Base-by-base conservation (phyloP, 2,888 invertebrate genomes). In the Auanema sp. region DNA sequence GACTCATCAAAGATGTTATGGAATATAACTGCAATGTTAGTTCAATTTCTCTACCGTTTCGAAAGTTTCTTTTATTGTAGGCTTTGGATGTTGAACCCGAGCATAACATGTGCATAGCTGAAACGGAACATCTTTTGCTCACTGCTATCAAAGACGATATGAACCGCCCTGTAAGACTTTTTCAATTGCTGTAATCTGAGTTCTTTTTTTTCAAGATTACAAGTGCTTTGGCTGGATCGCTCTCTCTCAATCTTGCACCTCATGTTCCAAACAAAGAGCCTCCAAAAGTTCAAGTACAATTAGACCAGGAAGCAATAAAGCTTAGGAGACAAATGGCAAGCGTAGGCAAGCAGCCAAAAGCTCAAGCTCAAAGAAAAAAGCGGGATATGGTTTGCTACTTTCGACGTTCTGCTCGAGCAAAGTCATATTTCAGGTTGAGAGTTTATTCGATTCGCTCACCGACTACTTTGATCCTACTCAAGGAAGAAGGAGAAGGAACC, bases 331-430 rank as follows among this genome's bases (percentile, higher is more conserved):
- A 79, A 51, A 80, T 83, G 70, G 75, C 75, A 51, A 79, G 79
- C 8, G 65, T 82, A 14, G 82, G 82, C 50, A 83, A 83, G 61
- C 80, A 79, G 43, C 81, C 81, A 1, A 80, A 80, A 64, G 67
- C 69, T 12, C 53, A 68, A 25, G 64, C 66, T 3, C 68, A 72
- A 16, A 40, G 73, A 33, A 70, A 70, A 58, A 80, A 80, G 53
- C 67, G 71, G 43, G 78, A 76, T 52, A 80, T 80, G 77, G 77
- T 76, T 14, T 10, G 42, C 18, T 33, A 8, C 4, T 33, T 33
- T 8, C 3, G 8, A 33, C 33, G 2, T 53, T 14, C 11, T 33
- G n/a, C n/a, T n/a, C n/a, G n/a, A n/a, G n/a, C n/a, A n/a, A 56
- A n/a, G 33, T 50, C 14, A 25, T 44, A 41, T 65, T 64, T 11